phyloP scores from a whole-genome alignment of 2,888 invertebrate species.

The Trichogramma dendrolimi region DNA sequence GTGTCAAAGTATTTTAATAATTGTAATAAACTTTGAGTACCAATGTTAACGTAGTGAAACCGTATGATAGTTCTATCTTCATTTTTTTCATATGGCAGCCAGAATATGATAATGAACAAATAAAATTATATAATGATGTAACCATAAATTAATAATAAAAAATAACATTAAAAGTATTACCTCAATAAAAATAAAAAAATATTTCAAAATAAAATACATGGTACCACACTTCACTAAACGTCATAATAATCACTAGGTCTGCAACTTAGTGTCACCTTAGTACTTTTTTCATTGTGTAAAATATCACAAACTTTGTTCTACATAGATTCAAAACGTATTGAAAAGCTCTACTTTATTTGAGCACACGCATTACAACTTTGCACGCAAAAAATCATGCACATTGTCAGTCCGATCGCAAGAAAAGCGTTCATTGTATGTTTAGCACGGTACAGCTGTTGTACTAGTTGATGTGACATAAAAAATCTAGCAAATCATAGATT shows the following conservation, averaged over 20 bases:
- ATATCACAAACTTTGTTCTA: slow-evolving; percentile 35
- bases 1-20: slow-evolving; percentile 17
- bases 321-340: slow-evolving; percentile 13
- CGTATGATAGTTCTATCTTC: slow-evolving; percentile 20
- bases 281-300: slow-evolving; percentile 27
- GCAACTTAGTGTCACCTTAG: slow-evolving; percentile 29
- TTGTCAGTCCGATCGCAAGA: not conserved
- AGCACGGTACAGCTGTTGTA: too few species aligned
- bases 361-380: too few species aligned
- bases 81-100: slow-evolving; percentile 45
- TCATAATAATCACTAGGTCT: slow-evolving; percentile 28
- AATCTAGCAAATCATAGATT: not conserved
- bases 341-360: too few species aligned
- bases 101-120: slow-evolving; percentile 40
- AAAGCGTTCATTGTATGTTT: too few species aligned
- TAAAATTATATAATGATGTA: slow-evolving; percentile 25
- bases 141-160: slow-evolving; percentile 1
- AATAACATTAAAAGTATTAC: slow-evolving; percentile 16
- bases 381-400: not conserved
- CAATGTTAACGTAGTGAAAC: slow-evolving; percentile 17
- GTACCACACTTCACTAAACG: slow-evolving; percentile 31
- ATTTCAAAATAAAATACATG: slow-evolving; percentile 43
- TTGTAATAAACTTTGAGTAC: slow-evolving; percentile 22
- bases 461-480: not conserved
- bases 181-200: slow-evolving; percentile 26